A percentile compares a stretch with the other conserved stretches of the same genome.
These are phyloP conservation scores for Troides helena DNA, from an alignment of 2,888 invertebrate species.

Conservation along the genomic window DNA sequence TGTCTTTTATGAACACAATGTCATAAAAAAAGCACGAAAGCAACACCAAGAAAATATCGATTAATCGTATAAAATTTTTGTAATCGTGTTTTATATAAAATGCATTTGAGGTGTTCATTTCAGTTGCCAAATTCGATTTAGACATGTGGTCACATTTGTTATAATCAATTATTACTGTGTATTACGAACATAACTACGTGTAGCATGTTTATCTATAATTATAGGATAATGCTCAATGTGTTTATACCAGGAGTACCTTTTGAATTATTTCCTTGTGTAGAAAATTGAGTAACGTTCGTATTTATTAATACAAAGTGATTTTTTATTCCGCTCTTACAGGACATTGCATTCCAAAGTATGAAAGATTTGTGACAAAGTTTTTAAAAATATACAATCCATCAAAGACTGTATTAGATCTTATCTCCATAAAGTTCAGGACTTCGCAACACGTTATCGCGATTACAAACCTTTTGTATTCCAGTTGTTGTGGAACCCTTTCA, in stretches of 20 bases:
- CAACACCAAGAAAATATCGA: slow-evolving; percentile 2
- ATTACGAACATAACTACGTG: slow-evolving; percentile 55
- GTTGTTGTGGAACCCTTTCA: slow-evolving; percentile 70
- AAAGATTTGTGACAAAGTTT: slow-evolving; percentile 56
- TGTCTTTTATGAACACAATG: slow-evolving; percentile 19
- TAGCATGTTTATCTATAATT: slow-evolving; percentile 72
- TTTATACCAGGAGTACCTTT: slow-evolving; percentile 67
- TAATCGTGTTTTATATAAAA: slow-evolving; percentile 40
- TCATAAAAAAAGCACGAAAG: slow-evolving; percentile 16
- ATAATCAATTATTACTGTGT: slow-evolving; percentile 67
- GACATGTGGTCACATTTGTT: slow-evolving; percentile 62
- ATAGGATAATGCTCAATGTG: slow-evolving; percentile 76
- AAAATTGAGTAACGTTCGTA: slow-evolving; percentile 51
- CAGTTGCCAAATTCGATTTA: slow-evolving; percentile 77
- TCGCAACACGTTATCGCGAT: slow-evolving; percentile 51
- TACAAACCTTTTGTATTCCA: slow-evolving; percentile 66
- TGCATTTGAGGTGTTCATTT: slow-evolving; percentile 63
- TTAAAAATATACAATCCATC: slow-evolving; percentile 64
- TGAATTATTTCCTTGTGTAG: slow-evolving; percentile 57
- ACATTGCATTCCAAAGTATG: slow-evolving; percentile 26
- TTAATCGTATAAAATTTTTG: slow-evolving; percentile 40
- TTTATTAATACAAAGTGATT: slow-evolving; percentile 48
- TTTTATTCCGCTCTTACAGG: slow-evolving; percentile 42
- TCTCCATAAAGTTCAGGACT: slow-evolving; percentile 51
- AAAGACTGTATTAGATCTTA: slow-evolving; percentile 73